phyloP scores from a whole-genome alignment of 2,113 vertebrate genomes.

The Silurus glanis region DNA sequence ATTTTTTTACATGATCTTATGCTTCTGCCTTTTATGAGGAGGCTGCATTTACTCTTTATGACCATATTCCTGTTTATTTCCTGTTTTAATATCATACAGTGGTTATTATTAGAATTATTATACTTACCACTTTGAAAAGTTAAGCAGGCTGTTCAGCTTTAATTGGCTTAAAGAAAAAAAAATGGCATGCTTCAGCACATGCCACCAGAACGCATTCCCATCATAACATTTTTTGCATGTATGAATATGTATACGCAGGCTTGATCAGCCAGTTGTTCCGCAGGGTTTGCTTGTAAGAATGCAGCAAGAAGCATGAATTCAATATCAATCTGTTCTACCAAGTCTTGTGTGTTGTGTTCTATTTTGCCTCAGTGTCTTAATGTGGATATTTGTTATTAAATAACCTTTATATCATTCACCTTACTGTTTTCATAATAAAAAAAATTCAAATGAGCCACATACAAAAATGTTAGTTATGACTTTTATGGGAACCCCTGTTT shows the following conservation, averaged over 20 bases:
- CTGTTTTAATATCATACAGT: not conserved
- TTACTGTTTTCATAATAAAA: not conserved
- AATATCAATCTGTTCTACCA: not conserved
- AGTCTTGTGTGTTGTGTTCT: not conserved
- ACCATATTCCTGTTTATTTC: not conserved
- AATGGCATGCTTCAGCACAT: not conserved
- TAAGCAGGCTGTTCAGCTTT: not conserved
- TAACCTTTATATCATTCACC: not conserved
- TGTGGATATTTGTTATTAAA: not conserved
- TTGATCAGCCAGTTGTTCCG: not conserved
- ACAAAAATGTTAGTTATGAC: not conserved
- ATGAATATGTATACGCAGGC: slow-evolving; percentile 62
- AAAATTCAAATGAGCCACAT: not conserved
- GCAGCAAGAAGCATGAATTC: slow-evolving; percentile 43
- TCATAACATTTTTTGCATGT: slow-evolving; percentile 56
- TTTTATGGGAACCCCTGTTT: not conserved
- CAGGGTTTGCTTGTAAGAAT: slow-evolving; percentile 6
- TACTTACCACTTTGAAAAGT: not conserved
- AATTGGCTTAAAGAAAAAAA: slow-evolving; percentile 4
- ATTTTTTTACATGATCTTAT: slow-evolving; percentile 8
- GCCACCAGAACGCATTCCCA: not conserved
- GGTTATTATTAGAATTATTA: not conserved
- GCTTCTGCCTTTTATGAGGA: not conserved
- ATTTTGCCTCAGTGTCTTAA: not conserved
- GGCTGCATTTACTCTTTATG: not conserved